A percentile compares a stretch with the other conserved stretches of the same genome.
Conservation (phyloP, 2,888 invertebrate genomes). For the Cabera pusaria region DNA sequence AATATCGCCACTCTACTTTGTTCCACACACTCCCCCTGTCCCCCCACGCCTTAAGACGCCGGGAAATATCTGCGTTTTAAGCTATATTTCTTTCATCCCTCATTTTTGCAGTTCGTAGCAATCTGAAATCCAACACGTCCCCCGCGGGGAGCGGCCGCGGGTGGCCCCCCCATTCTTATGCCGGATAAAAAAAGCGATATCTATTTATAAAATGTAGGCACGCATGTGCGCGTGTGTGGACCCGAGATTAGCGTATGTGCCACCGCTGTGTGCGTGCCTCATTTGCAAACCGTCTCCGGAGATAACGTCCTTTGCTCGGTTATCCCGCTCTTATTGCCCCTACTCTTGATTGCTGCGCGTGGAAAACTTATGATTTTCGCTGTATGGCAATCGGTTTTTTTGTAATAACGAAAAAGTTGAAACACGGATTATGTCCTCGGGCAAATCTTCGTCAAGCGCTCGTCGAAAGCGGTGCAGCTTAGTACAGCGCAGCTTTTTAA, state of each 20-base stretch:
- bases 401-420: conserved; percentile 65
- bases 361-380: conserved; percentile 72
- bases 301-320: conserved; percentile 81
- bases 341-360: conserved; percentile 78
- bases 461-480: conserved; percentile 2
- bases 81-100: conserved; percentile 85
- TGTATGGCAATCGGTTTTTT: conserved; percentile 75
- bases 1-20: conserved; percentile 83
- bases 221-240: conserved; percentile 71
- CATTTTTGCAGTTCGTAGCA: conserved; percentile 85
- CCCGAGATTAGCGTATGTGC: conserved; percentile 65
- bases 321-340: conserved; percentile 81
- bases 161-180: conserved; percentile 79
- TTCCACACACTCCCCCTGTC: conserved; percentile 78
- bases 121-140: conserved; percentile 84
- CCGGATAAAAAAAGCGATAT: conserved; percentile 83
- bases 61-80: conserved; percentile 85
- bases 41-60: conserved; percentile 79
- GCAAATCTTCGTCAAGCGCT: conserved; percentile 8
- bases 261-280: conserved; percentile 71
- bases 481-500: conserved; percentile 15
- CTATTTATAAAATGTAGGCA: conserved; percentile 82
- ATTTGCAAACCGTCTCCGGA: conserved; percentile 83
- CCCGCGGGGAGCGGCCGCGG: conserved; percentile 72
- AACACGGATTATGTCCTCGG: conserved; percentile 8